Evolutionary conservation across 2,113 vertebrate genomes (phyloP).

Genomic region (Melierax canorus): DNA sequence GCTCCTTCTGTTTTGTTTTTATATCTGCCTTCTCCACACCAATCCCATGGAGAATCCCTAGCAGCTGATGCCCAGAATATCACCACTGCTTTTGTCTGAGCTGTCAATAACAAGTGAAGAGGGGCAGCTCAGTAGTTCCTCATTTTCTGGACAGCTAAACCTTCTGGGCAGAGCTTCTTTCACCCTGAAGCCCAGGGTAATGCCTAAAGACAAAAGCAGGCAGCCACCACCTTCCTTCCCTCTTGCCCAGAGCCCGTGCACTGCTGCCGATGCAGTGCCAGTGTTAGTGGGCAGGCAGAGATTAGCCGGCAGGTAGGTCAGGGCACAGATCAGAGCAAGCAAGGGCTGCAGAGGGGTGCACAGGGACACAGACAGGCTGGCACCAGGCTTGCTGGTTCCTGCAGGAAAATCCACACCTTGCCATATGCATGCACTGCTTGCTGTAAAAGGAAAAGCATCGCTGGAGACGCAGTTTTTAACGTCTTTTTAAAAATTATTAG

Average conservation of each 20-base stretch:
- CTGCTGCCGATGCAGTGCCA: neutral
- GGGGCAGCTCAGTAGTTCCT: neutral
- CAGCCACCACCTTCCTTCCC: neutral
- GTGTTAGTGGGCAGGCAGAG: neutral
- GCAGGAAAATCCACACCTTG: neutral
- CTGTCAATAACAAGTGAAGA: fast-evolving
- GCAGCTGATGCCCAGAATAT: neutral
- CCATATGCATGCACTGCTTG: neutral
- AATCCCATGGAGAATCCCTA: neutral
- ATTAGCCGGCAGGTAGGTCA: neutral
- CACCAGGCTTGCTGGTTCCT: neutral
- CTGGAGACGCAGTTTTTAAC: neutral
- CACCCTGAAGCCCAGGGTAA: neutral
- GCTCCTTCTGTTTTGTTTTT: neutral
- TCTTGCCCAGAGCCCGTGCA: neutral
- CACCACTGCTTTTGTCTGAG: neutral
- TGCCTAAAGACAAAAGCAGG: neutral
- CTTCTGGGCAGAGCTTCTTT: neutral
- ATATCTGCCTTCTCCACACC: neutral
- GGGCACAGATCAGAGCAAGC: neutral
- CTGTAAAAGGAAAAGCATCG: neutral
- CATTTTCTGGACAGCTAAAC: neutral
- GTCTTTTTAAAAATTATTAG: neutral
- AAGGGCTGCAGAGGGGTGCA: neutral
- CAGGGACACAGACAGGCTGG: neutral